Evolutionary conservation across 1,140 invertebrate species (phyloP).

Genomic region (Drosophila simulans): DNA sequence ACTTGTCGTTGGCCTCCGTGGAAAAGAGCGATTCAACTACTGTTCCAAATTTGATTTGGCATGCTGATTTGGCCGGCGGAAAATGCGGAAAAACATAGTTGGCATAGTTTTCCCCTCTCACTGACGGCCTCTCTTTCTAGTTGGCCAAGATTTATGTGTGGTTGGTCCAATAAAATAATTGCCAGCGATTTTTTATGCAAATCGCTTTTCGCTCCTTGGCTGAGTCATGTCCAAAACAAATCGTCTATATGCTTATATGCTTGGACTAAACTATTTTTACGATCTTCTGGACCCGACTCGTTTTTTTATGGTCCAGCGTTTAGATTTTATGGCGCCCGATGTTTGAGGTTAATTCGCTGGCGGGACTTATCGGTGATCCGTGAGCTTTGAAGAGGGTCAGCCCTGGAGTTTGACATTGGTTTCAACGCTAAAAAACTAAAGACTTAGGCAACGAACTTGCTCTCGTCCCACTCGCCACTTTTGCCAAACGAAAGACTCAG

Average conservation of each 20-base stretch:
- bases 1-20: constrained; percentile 53
- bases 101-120: constrained; percentile 62
- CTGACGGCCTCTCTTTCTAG: background rate
- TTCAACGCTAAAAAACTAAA: constrained; percentile 51
- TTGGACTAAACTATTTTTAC: constrained; percentile 60
- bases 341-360: constrained; percentile 28
- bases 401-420: constrained; percentile 34
- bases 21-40: constrained; percentile 58
- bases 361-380: constrained; percentile 45
- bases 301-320: constrained; percentile 50
- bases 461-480: constrained; percentile 39
- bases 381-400: constrained; percentile 42
- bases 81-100: constrained; percentile 79
- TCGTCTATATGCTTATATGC: constrained; percentile 16
- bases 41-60: constrained; percentile 81
- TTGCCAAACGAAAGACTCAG: constrained; percentile 64
- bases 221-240: constrained; percentile 63
- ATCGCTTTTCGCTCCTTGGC: constrained; percentile 67
- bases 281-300: constrained; percentile 52
- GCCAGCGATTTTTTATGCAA: constrained; percentile 84
- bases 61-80: constrained; percentile 68
- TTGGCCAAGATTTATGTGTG: constrained; percentile 79
- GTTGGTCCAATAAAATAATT: constrained; percentile 84
- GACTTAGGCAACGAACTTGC: constrained; percentile 75
- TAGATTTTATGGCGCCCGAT: constrained; percentile 47